These are phyloP conservation scores for Pionites leucogaster DNA, from an alignment of 2,113 vertebrate genomes.

Conservation along the genomic window DNA sequence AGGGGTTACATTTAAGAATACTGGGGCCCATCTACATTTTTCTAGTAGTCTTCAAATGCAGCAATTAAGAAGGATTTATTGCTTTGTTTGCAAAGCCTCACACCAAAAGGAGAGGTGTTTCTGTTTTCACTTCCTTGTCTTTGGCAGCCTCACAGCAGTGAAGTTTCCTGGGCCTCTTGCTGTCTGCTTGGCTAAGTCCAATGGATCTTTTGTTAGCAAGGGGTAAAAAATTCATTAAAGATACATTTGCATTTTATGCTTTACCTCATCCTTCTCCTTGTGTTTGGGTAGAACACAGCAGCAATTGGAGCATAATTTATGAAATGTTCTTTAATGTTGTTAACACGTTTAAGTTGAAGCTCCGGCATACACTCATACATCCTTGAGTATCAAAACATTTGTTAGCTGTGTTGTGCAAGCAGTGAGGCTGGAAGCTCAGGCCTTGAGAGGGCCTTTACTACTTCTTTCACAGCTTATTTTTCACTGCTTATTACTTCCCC, in stretches of 20 bases:
- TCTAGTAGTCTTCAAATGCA: neutral
- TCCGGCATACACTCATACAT: neutral
- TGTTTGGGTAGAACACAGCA: neutral
- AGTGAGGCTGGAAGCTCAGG: neutral
- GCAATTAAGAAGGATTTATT: neutral
- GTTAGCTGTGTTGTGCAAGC: neutral
- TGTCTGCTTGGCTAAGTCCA: neutral
- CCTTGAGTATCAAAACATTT: neutral
- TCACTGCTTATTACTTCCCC: neutral
- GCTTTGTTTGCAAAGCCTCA: neutral
- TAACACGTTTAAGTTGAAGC: neutral
- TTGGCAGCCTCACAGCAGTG: neutral
- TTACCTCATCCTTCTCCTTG: neutral
- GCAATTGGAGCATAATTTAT: neutral
- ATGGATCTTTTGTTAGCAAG: neutral
- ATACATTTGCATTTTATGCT: neutral
- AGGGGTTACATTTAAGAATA: neutral
- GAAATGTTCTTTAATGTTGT: neutral
- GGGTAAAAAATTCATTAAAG: neutral
- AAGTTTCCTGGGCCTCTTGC: neutral
- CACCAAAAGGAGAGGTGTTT: neutral
- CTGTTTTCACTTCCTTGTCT: neutral
- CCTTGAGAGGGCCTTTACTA: neutral
- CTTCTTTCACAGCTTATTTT: neutral
- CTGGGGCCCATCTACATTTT: neutral